Percentiles rank a stretch among this genome's conserved stretches.
Evolutionary conservation across 2,888 invertebrate genomes (phyloP).

Genomic region (Brachypterus glaber): DNA sequence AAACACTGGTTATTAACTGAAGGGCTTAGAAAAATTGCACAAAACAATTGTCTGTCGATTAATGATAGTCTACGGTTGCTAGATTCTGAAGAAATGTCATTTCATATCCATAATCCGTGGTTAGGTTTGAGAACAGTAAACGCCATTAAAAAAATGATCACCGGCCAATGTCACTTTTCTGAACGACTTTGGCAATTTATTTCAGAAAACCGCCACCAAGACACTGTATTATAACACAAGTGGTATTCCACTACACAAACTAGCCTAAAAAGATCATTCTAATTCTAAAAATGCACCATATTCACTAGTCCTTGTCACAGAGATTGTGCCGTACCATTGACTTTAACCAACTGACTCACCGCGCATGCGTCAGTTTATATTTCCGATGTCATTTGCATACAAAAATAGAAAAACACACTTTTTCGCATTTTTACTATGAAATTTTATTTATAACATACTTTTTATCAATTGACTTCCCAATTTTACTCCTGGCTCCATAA

Average conservation of each 20-base stretch:
- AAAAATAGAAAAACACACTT: constrained; percentile 12
- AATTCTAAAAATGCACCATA: constrained; percentile 26
- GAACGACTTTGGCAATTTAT: constrained; percentile 13
- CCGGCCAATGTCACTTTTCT: constrained; percentile 27
- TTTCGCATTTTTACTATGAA: background rate
- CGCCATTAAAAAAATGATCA: constrained; percentile 27
- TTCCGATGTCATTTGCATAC: constrained; percentile 22
- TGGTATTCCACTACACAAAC: constrained; percentile 17
- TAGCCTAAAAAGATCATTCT: constrained; percentile 20
- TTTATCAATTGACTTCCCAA: background rate
- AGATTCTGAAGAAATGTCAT: constrained; percentile 24
- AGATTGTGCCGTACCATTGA: constrained; percentile 29
- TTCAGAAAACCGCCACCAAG: constrained; percentile 17
- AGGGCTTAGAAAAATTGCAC: constrained; percentile 1
- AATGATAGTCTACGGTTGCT: constrained; percentile 16
- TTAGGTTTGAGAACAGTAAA: constrained; percentile 28
- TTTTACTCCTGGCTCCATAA: too few relatives aligned
- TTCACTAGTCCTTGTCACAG: constrained; percentile 25
- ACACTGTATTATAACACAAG: constrained; percentile 16
- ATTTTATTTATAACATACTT: background rate
- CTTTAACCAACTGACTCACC: constrained; percentile 24
- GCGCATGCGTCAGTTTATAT: constrained; percentile 21
- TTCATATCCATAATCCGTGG: constrained; percentile 28
- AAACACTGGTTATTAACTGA: background rate
- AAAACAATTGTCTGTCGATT: background rate